A percentile compares a stretch with the other conserved stretches of the same genome.
phyloP scores from a whole-genome alignment of 2,888 invertebrate genomes.

The Heteromurus nitidus region DNA sequence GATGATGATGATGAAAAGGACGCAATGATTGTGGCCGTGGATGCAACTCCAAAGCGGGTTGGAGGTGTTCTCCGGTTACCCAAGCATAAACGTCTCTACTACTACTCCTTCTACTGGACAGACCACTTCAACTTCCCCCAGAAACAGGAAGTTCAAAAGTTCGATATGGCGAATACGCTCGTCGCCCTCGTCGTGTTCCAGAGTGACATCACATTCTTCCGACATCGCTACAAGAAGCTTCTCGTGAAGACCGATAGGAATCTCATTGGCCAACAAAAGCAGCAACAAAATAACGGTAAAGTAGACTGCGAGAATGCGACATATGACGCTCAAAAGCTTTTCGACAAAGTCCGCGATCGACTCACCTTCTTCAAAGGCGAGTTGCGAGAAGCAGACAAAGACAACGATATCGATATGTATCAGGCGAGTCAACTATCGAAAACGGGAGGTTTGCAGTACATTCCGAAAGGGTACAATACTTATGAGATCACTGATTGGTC shows the following conservation, averaged over 20 bases:
- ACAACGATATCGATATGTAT: slow-evolving; percentile 50
- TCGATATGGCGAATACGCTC: slow-evolving; percentile 48
- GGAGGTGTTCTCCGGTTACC: slow-evolving; percentile 41
- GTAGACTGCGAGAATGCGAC: not conserved
- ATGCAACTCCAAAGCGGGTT: slow-evolving; percentile 42
- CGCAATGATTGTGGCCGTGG: slow-evolving; percentile 34
- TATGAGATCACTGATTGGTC: slow-evolving; percentile 58
- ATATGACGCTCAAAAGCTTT: slow-evolving; percentile 43
- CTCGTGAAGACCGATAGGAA: slow-evolving; percentile 37
- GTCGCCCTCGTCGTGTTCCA: slow-evolving; percentile 57
- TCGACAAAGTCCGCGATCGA: slow-evolving; percentile 48
- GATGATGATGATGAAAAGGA: slow-evolving; percentile 46
- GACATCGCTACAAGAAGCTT: slow-evolving; percentile 44
- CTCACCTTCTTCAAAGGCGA: slow-evolving; percentile 38
- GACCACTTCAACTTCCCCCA: slow-evolving; percentile 53
- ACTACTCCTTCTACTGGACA: slow-evolving; percentile 55
- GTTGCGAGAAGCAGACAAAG: slow-evolving; percentile 33
- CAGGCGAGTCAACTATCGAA: slow-evolving; percentile 46
- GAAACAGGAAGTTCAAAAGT: slow-evolving; percentile 40
- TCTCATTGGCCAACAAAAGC: slow-evolving; percentile 13
- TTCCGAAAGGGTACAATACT: slow-evolving; percentile 51
- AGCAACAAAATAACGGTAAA: not conserved
- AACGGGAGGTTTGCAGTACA: slow-evolving; percentile 49
- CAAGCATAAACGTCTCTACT: slow-evolving; percentile 48
- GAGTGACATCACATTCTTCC: slow-evolving; percentile 52